These are phyloP conservation scores for Sporophila hypoxantha DNA, from an alignment of 2,113 vertebrate species.

Conservation along the genomic window DNA sequence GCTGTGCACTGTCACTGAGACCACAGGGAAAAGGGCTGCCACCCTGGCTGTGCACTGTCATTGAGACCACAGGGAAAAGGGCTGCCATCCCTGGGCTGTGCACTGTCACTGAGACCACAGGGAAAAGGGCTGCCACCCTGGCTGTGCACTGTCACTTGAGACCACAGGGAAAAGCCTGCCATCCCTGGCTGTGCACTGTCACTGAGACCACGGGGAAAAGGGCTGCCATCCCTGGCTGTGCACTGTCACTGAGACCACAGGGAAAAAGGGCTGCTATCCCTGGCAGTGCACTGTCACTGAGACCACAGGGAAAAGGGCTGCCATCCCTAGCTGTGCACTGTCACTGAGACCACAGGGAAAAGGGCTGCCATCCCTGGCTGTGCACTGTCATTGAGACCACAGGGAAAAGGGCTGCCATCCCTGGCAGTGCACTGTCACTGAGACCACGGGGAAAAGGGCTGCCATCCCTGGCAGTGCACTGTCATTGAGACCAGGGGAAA, in stretches of 20 bases:
- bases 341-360: neutral
- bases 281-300: too few species aligned
- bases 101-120: neutral
- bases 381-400: neutral
- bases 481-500: neutral
- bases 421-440: neutral
- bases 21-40: too few species aligned
- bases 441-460: neutral
- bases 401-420: too few species aligned
- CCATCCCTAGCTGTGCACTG: too few species aligned
- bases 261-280: too few species aligned
- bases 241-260: too few species aligned
- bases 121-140: neutral
- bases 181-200: too few species aligned
- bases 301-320: too few species aligned
- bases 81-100: neutral
- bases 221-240: neutral
- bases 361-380: neutral
- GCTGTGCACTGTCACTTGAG: neutral
- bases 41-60: neutral
- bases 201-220: neutral
- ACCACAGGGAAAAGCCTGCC: too few species aligned
- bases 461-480: accelerated
- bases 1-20: neutral
- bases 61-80: too few species aligned